Conservation (phyloP, 2,113 vertebrate species). For the Pavo muticus region DNA sequence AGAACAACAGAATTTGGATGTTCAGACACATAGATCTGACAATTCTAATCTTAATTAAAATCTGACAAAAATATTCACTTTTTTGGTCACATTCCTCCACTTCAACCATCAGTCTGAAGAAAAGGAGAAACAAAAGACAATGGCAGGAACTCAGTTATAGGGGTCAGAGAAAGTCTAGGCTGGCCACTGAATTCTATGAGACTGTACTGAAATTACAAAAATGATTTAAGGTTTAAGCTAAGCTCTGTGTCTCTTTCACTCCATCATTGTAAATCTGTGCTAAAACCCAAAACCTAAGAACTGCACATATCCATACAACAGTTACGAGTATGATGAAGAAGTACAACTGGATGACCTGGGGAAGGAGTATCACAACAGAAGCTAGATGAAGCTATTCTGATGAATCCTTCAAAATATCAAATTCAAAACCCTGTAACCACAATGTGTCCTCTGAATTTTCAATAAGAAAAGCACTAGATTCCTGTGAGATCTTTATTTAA, state of each 20-base stretch:
- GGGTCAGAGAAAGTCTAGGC: neutral
- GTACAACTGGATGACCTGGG: neutral
- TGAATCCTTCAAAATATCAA: neutral
- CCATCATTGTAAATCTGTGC: neutral
- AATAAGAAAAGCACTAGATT: neutral
- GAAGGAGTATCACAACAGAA: neutral
- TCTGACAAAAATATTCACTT: neutral
- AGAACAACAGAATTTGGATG: neutral
- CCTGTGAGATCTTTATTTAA: neutral
- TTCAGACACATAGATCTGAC: neutral
- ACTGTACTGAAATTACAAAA: neutral
- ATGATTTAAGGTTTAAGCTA: neutral
- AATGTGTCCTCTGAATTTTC: neutral
- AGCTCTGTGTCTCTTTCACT: neutral
- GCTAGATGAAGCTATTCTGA: neutral
- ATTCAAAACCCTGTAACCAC: neutral
- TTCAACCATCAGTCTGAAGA: neutral
- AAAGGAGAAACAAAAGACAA: neutral
- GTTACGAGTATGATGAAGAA: neutral
- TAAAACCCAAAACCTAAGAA: neutral
- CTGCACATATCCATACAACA: no score
- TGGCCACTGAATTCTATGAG: neutral
- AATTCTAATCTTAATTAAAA: neutral
- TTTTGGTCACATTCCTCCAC: neutral
- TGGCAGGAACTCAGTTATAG: neutral